Conservation (phyloP, 2,797 vertebrate species). For the Siniperca scherzeri region DNA sequence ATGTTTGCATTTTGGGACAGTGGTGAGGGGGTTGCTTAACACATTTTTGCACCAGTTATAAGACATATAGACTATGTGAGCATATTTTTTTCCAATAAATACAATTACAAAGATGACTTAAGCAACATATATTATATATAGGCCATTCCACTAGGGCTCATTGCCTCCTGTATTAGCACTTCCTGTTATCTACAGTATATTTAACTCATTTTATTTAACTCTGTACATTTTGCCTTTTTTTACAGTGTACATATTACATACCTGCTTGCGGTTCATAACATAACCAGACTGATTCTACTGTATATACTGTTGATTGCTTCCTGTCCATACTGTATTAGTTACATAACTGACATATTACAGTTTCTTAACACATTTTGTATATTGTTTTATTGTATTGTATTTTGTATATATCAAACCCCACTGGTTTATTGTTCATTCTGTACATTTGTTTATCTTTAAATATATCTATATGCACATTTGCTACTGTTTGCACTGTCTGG, state of each 20-base stretch:
- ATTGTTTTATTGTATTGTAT: background rate
- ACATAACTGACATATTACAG: background rate
- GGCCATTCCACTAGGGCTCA: background rate
- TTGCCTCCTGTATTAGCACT: background rate
- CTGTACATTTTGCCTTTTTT: slow-evolving; percentile 1
- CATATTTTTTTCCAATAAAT: background rate
- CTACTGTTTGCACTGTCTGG: background rate
- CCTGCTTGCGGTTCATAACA: background rate
- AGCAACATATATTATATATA: background rate
- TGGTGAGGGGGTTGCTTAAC: background rate
- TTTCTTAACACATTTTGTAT: background rate
- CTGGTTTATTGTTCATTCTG: background rate
- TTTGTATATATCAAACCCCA: background rate
- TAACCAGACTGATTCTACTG: background rate
- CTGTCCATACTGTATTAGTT: background rate
- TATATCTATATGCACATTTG: background rate
- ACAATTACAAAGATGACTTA: slow-evolving; percentile 7
- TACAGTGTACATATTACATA: background rate
- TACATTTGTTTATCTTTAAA: background rate
- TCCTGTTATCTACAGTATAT: background rate
- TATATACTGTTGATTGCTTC: background rate
- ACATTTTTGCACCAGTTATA: slow-evolving; percentile 23
- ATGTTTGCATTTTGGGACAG: slow-evolving; percentile 47
- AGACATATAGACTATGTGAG: background rate
- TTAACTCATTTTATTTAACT: background rate